Percentiles rank a stretch among this genome's conserved stretches.
These are phyloP conservation scores for Hipposideros larvatus DNA, from an alignment of 2,797 vertebrate genomes.

Conservation along the genomic window DNA sequence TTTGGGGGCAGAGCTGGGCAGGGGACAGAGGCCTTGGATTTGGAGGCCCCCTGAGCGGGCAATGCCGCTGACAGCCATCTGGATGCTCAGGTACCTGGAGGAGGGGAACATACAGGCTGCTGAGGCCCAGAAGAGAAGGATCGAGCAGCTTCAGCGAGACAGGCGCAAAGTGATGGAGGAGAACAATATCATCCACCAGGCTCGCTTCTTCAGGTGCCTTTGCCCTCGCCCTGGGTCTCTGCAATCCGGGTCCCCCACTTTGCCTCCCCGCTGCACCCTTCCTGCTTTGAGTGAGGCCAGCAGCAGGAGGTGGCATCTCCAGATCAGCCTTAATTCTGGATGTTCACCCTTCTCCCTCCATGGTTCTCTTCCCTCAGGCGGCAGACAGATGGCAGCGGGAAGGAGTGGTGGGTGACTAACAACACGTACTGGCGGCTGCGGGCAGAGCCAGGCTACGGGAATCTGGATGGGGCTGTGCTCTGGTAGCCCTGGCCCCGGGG, in stretches of 20 bases:
- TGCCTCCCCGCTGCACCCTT: not conserved
- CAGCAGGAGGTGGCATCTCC: not conserved
- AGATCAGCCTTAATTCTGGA: accelerated
- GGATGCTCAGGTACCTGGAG: conserved; percentile 92
- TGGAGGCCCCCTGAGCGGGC: not conserved
- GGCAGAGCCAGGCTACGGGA: conserved; percentile 91
- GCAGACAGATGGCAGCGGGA: conserved; percentile 88
- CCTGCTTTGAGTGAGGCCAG: not conserved
- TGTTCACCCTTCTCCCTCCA: accelerated
- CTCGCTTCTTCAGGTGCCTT: conserved; percentile 94
- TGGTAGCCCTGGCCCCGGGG: conserved; percentile 89
- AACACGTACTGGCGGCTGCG: conserved; percentile 94
- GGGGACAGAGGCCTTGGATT: not conserved
- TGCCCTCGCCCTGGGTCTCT: accelerated
- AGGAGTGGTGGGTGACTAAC: conserved; percentile 93
- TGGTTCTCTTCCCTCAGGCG: conserved; percentile 84
- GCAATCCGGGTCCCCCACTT: not conserved
- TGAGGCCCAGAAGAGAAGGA: conserved; percentile 93
- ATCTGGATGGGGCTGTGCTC: conserved; percentile 91
- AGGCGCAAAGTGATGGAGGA: conserved; percentile 91
- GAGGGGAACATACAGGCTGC: conserved; percentile 93
- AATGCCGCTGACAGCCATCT: not conserved
- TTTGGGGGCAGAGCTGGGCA: not conserved
- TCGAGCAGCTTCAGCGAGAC: conserved; percentile 94
- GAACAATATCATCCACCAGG: conserved; percentile 91